Percentiles rank a stretch among this genome's conserved stretches.
phyloP scores from a whole-genome alignment of 2,113 vertebrate genomes.

The Rhea pennata region DNA sequence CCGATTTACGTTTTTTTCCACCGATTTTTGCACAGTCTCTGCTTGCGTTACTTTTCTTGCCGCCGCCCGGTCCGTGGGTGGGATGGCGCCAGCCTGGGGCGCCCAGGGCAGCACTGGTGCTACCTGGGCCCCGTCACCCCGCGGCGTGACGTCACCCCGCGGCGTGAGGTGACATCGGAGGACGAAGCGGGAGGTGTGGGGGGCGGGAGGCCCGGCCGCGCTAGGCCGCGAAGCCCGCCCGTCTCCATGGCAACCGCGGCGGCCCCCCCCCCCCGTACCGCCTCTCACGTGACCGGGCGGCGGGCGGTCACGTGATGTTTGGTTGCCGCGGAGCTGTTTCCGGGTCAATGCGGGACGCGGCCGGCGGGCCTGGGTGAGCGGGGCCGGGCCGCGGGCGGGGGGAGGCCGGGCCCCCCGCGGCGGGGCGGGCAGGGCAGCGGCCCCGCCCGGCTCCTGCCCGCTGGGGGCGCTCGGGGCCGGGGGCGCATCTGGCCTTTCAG shows the following conservation, averaged over 20 bases:
- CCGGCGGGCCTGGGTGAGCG: constrained; percentile 58
- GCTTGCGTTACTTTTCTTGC: too few species aligned
- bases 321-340: constrained; percentile 67
- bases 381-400: background rate
- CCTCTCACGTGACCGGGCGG: constrained; percentile 58
- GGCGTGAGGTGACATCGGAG: background rate
- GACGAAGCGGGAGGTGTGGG: fast-evolving
- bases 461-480: background rate
- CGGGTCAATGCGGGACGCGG: constrained; percentile 79
- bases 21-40: background rate
- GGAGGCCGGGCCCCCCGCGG: background rate
- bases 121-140: too few species aligned
- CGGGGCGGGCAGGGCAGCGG: too few species aligned
- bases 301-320: constrained; percentile 68
- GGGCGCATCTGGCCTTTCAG: too few species aligned
- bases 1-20: too few species aligned
- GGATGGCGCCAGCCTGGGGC: too few species aligned
- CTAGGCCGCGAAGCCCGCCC: too few species aligned
- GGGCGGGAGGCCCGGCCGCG: background rate
- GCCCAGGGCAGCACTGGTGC: too few species aligned
- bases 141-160: too few species aligned
- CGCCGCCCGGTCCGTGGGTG: too few species aligned
- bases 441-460: too few species aligned
- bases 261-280: background rate
- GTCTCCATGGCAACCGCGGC: constrained; percentile 54